Percentiles rank a stretch among this genome's conserved stretches.
Conservation (phyloP, 92 coral and sea anemone species). For the Muricea muricata region DNA sequence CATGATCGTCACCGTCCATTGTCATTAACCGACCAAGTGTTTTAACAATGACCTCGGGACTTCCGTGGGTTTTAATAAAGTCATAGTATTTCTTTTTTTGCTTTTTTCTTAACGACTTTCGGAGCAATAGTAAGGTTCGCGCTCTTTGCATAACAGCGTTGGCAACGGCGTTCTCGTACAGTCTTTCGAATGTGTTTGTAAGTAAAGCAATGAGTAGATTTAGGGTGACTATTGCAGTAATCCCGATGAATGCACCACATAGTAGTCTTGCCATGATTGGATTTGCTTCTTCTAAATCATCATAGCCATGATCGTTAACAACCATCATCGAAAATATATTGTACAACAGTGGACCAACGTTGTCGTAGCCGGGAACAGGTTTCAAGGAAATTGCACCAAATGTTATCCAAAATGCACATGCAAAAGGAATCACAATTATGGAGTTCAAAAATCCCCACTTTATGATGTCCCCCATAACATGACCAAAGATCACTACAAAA, state of each 20-base stretch:
- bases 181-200: constrained; percentile 77
- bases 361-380: constrained; percentile 69
- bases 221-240: constrained; percentile 65
- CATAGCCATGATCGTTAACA: constrained; percentile 62
- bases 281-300: constrained; percentile 40
- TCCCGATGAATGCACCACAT: constrained; percentile 59
- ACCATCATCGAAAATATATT: constrained; percentile 66
- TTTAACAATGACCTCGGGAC: constrained; percentile 66
- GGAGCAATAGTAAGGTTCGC: constrained; percentile 64
- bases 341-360: constrained; percentile 42
- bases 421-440: constrained; percentile 66
- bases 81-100: constrained; percentile 57
- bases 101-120: constrained; percentile 46
- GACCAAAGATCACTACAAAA: constrained; percentile 73
- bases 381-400: constrained; percentile 57
- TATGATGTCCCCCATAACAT: constrained; percentile 61
- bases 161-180: constrained; percentile 75
- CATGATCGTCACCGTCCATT: constrained; percentile 22
- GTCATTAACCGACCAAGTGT: constrained; percentile 13
- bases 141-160: constrained; percentile 79
- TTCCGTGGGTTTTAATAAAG: constrained; percentile 61
- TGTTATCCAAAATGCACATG: constrained; percentile 73
- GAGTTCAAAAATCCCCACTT: constrained; percentile 68
- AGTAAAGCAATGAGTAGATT: constrained; percentile 76
- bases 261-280: constrained; percentile 69